Base-by-base conservation (phyloP, 1,140 invertebrate genomes). In the Adoxophyes honmai region DNA sequence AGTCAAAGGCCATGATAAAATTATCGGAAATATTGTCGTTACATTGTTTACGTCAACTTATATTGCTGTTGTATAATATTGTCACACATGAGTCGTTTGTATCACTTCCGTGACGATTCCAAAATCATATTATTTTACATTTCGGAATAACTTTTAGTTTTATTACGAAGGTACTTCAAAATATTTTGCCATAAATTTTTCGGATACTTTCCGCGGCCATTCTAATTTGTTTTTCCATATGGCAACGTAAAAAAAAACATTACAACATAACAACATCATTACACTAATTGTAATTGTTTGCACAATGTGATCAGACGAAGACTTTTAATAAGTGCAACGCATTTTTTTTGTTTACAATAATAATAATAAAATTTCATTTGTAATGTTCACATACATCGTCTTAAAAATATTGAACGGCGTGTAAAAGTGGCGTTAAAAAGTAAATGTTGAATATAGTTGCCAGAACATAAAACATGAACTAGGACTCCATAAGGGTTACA, bases 131-230 rank as follows among this genome's bases (percentile, higher is more conserved):
- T 48, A 6, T 21, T 21, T 28, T 48, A 11, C 34, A 11, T 36
- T 28, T 21, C 28, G 9, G 9, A 48, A 44, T 18, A 18, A 8
- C 39, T 18, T 48, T 48, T 18, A 48, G n/a, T 28, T 48, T 48
- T 2, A 3, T 28, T n/a, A n/a, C n/a, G 21, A 3, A 28, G 21
- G 6, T 28, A 44, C 16, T 44, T 44, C 0, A 28, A 28, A 6
- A 28, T 44, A 48, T 48, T 48, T 48, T 48, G 42, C 11, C 16
- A 48, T n/a, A 48, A 21, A 48, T 44, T 48, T 48, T 48, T 48
- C 28, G 21, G 18, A 48, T 14, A 48, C 21, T 48, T 28, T 48
- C 18, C 18, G 18, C 42, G 10, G 18, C 18, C 42, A 28, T 48
- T 33, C 42, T 21, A 18, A 28, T 28, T 28, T n/a, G 21, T 28